Evolutionary conservation across 2,113 vertebrate genomes (phyloP), one percentile per base, ranked within the genome.

Genomic region (Caretta caretta): DNA sequence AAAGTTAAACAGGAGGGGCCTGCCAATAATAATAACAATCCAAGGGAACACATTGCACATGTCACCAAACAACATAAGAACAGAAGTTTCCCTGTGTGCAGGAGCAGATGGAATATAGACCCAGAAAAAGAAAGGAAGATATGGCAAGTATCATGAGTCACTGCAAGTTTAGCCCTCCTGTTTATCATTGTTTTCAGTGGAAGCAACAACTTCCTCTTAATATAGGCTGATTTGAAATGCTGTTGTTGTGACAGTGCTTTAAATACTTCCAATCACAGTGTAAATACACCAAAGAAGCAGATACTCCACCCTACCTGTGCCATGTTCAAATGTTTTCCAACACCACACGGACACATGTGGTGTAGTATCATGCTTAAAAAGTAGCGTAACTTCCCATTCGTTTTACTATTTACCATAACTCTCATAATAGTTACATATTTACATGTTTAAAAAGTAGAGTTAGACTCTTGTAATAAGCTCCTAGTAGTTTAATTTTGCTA

Each of bases 271-370:
- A 84, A 20, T 87, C 31, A 31, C 31, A 3, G 16, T 22, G 6
- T 3, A 5, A 13, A 86, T 84, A 81, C 87, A 53, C 1, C 1
- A 1, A 5, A 29, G 72, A 62, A 65, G 87, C 19, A 10, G n/a
- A n/a, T 50, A 76, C 0, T 2, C 0, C 0, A 1, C 1, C 65
- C 57, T 62, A 8, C 16, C 27, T 80, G 2, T 20, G 25, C 56
- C 75, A 29, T 53, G 13, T n/a, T 89, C 6, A 1, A 49, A 25
- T 16, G 20, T 51, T 8, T 56, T 88, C 54, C 81, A 65, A 19
- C 31, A n/a, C 35, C 4, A 69, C 62, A 10, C 13, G 12, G 8
- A 19, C 35, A n/a, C 16, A 69, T n/a, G n/a, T 65, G 62, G 62
- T n/a, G n/a, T 69, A n/a, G 62, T 19, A n/a, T 69, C 62, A 69